These are phyloP conservation scores for Lacanobia wlatinum DNA, from an alignment of 2,888 invertebrate species.

Conservation along the genomic window DNA sequence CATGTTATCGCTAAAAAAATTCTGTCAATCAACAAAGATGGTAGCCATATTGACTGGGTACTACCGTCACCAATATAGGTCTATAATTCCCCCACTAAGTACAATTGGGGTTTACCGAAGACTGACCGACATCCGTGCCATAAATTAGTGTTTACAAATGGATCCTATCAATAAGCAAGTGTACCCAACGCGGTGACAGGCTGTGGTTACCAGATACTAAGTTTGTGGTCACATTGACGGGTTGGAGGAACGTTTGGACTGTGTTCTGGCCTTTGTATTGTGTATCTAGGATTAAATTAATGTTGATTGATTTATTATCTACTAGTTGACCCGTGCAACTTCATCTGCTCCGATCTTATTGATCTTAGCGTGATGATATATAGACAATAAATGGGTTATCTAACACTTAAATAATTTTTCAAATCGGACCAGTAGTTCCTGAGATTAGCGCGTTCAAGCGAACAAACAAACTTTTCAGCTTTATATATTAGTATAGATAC, in stretches of 20 bases:
- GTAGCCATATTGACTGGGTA: neutral
- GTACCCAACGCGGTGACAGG: constrained; percentile 21
- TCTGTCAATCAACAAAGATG: neutral
- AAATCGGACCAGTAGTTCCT: too few relatives aligned
- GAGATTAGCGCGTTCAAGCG: too few relatives aligned
- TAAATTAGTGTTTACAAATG: constrained; percentile 36
- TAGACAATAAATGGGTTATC: too few relatives aligned
- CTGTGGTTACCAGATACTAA: constrained; percentile 42
- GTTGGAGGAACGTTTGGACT: neutral
- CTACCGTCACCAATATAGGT: neutral
- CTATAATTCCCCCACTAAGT: neutral
- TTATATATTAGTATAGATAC: too few relatives aligned
- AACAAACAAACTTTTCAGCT: too few relatives aligned
- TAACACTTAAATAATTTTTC: too few relatives aligned
- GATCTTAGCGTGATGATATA: too few relatives aligned
- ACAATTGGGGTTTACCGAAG: neutral
- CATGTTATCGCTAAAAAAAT: too few relatives aligned
- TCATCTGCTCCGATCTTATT: too few relatives aligned
- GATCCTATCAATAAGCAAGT: constrained; percentile 34
- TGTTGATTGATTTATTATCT: constrained; percentile 15
- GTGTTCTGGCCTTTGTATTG: neutral
- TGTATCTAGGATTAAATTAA: neutral
- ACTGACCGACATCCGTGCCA: neutral
- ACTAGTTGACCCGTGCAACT: too few relatives aligned
- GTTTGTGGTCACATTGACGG: constrained; percentile 25